Base-by-base conservation (phyloP, 2,113 vertebrate species). In the Ardeotis arabs region DNA sequence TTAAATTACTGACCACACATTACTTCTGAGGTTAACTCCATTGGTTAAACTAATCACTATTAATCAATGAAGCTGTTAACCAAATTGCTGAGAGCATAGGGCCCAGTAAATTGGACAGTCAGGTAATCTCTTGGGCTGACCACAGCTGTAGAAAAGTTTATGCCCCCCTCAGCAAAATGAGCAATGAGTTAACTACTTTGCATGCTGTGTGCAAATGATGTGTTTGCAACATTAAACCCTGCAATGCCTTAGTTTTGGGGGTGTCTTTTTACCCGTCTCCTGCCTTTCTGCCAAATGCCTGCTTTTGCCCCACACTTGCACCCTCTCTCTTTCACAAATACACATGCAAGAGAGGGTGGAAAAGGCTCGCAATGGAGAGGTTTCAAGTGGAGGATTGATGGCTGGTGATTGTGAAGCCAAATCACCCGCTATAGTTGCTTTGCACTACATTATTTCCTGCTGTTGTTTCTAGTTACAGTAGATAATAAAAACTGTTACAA, bases 31-130 rank as follows among this genome's bases (percentile, higher is more conserved):
- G 97, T 93, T 95, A 95, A 96, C 88, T 93, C 91, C 50, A 0
- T 84, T 98, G 96, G 95, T 97, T 98, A 97, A 96, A 97, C 83
- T 89, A 98, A 96, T 98, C 97, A 95, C 91, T 95, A 89, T 96
- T 97, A 98, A 98, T 98, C 96, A 97, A 80, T 67, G 77, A 96
- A 92, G 91, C 91, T 93, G 96, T 98, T 98, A 96, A 97, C 98
- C 97, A 97, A 96, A 95, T 83, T 75, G 39, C 86, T 69, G 86
- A 82, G n/a, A 95, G 66, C 77, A 76, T 25, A 82, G 31, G 59
- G 74, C 67, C 1, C 0, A 87, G 84, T 53, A 81, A 94, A 94
- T 68, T 93, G 76, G 76, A 72, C 58, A 89, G 55, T 77, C 68
- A 64, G 76, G 75, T 82, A 87, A 87, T 92, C 55, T 92, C 68